Evolutionary conservation across 2,113 vertebrate genomes (phyloP).

Genomic region (Sturnira hondurensis): DNA sequence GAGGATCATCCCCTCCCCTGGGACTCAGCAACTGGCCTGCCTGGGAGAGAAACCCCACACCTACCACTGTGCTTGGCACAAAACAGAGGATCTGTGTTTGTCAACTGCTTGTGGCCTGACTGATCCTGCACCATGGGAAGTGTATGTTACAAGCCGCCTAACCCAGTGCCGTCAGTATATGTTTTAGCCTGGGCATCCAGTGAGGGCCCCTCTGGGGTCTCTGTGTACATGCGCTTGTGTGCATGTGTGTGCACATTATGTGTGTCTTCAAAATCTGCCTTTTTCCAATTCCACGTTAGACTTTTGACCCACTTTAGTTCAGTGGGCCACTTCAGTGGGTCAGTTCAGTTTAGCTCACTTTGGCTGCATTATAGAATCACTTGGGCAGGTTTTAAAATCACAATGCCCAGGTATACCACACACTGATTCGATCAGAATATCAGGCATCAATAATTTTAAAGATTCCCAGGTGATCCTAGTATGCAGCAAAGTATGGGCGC

Average conservation of each 20-base stretch:
- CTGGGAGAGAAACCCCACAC: neutral
- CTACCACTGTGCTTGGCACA: neutral
- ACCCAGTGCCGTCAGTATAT: accelerated
- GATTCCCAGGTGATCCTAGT: neutral
- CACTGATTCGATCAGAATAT: neutral
- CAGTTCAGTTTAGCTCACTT: no score
- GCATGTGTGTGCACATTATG: neutral
- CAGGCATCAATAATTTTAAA: neutral
- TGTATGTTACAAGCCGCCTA: neutral
- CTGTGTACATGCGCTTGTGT: neutral
- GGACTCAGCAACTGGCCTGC: neutral
- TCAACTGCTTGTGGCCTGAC: neutral
- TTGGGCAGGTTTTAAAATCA: neutral
- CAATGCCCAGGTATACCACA: neutral
- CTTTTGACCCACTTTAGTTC: neutral
- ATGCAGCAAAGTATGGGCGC: neutral
- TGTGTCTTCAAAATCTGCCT: neutral
- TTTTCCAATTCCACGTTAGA: neutral
- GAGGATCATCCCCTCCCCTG: neutral
- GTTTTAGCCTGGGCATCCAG: neutral
- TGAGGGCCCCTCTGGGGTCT: neutral
- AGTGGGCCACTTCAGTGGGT: no score
- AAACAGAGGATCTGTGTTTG: neutral
- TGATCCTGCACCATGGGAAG: neutral
- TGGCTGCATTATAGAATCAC: neutral